phyloP scores from a whole-genome alignment of 2,888 invertebrate genomes.

The Lamproptera curius region DNA sequence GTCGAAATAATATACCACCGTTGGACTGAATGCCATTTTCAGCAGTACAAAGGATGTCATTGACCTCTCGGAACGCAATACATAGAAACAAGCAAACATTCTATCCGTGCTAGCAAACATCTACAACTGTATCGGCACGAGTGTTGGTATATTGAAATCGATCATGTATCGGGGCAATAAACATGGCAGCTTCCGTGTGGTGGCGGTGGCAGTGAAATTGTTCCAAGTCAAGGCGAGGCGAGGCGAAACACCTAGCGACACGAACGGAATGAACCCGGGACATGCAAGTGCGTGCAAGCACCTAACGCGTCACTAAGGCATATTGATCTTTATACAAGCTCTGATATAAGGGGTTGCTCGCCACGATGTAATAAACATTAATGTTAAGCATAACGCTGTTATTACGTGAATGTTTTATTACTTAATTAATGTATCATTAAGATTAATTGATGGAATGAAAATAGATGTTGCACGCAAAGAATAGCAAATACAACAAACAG shows the following conservation, averaged over 20 bases:
- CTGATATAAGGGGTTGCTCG: no score
- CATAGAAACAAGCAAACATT: not conserved
- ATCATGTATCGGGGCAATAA: slow-evolving; percentile 11
- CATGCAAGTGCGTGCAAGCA: slow-evolving; percentile 14
- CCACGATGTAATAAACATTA: no score
- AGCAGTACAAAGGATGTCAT: not conserved
- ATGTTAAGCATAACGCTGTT: not conserved
- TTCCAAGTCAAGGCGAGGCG: slow-evolving; percentile 3
- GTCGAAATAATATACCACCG: not conserved
- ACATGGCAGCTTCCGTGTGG: slow-evolving; percentile 15
- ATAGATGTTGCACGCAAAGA: no score
- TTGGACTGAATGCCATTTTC: not conserved
- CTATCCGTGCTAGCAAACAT: not conserved
- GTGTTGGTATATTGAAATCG: slow-evolving; percentile 8
- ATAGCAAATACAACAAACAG: no score
- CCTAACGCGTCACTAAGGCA: no score
- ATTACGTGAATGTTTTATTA: not conserved
- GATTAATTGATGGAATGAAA: not conserved
- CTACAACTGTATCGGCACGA: not conserved
- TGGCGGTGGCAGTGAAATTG: slow-evolving; percentile 8
- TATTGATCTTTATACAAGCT: no score
- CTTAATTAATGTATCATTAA: not conserved
- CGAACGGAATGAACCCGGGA: slow-evolving; percentile 3
- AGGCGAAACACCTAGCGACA: slow-evolving; percentile 16
- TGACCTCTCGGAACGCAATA: not conserved